phyloP scores from a whole-genome alignment of 2,797 vertebrate species.

The Hapalemur alaotrensis region DNA sequence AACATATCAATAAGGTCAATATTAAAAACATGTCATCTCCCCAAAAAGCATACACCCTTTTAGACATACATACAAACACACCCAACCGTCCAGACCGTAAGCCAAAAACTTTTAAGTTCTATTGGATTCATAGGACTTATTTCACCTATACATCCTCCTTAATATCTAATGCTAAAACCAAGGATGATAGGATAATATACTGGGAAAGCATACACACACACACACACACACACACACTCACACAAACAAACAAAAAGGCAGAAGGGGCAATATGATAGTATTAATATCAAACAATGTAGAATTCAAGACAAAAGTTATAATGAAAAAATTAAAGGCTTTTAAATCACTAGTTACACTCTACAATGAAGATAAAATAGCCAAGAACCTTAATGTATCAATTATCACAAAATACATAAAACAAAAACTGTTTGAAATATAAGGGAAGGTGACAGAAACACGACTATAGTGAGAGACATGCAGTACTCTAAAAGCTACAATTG shows the following conservation, averaged over 20 bases:
- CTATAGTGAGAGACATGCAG: neutral
- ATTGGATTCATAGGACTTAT: neutral
- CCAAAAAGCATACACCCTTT: neutral
- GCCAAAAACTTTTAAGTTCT: neutral
- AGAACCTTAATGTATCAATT: neutral
- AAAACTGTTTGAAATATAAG: neutral
- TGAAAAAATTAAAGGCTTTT: neutral
- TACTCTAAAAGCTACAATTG: neutral
- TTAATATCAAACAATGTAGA: neutral
- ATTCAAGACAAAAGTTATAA: neutral
- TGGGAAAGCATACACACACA: neutral
- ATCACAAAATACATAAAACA: conserved; percentile 27
- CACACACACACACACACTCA: neutral
- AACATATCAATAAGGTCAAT: neutral
- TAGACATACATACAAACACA: neutral
- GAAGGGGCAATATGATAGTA: neutral
- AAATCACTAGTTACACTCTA: neutral
- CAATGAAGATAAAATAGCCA: neutral
- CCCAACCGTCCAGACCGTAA: neutral
- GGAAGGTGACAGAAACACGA: neutral
- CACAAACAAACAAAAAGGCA: neutral
- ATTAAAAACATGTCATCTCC: neutral
- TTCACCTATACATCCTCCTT: neutral
- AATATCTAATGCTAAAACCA: neutral
- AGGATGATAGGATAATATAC: neutral